Evolutionary conservation across 1,140 invertebrate species (phyloP), one percentile per base, ranked within the genome.

Genomic region (Zaprionus vittiger): DNA sequence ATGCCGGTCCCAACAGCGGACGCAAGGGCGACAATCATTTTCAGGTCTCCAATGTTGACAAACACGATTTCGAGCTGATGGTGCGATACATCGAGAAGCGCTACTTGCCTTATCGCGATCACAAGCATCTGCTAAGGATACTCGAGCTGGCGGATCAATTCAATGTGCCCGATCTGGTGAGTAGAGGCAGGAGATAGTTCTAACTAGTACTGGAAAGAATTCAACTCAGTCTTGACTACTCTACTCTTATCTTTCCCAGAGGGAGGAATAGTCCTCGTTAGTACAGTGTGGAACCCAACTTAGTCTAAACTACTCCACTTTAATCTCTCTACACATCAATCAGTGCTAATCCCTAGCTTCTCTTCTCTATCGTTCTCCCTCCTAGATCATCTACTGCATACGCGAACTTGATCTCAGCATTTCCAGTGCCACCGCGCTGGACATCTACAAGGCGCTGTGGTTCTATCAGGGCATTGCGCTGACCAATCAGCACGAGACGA

Each of bases 121-220:
- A 93, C 80, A 81, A 91, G 70, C 91, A 93, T 78, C 83, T 92
- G 65, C 71, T 93, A 6, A 90, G 87, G 64, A 92, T 93, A 57
- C 74, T 93, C 2, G 90, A 93, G 49, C 62, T 93, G 57, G 79
- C 92, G 49, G 90, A 92, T 74, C 90, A 87, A 12, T 93, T 87
- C 71, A 92, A 93, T 73, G 92, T 92, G 66, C 92, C 91, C 61
- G 92, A 92, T 76, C 61, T 93, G 79, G 91, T 92, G 59, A 92
- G 89, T 91, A 6, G 38, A 9, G 28, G 6, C 28, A 20, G 34
- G 14, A 24, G 14, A 3, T 11, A 31, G 9, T 31, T 0, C 31
- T 11, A 11, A 2, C 31, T 34, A 34, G 9, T 0, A 3, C 9
- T 3, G 9, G 31, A 3, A 11, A 7, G 4, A 11, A 11, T 2